Evolutionary conservation across 2,113 vertebrate genomes (phyloP).

Genomic region (Callithrix jacchus): DNA sequence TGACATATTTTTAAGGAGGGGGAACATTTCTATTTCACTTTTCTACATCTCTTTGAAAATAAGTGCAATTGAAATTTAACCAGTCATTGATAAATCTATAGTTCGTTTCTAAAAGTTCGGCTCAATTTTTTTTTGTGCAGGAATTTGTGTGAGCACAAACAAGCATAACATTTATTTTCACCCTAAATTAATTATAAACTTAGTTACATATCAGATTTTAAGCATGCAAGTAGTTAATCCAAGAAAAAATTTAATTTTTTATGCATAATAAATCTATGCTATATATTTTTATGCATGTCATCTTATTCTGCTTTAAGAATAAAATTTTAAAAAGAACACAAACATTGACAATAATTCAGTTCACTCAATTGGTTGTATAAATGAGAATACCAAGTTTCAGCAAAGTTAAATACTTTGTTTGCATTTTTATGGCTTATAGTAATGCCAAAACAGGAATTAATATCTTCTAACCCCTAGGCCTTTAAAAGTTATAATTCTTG

Average conservation of each 20-base stretch:
- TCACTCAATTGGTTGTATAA: background rate
- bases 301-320: constrained; percentile 31
- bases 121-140: background rate
- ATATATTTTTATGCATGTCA: background rate
- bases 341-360: background rate
- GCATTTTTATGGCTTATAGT: background rate
- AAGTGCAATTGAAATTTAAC: constrained; percentile 12
- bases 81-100: background rate
- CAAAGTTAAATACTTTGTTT: constrained; percentile 2
- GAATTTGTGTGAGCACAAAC: constrained; percentile 14
- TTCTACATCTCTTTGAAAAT: constrained; percentile 25
- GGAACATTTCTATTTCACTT: constrained; percentile 6
- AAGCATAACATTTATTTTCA: constrained; percentile 25
- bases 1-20: constrained; percentile 32
- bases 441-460: background rate
- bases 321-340: constrained; percentile 3
- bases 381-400: background rate
- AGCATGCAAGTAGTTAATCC: background rate
- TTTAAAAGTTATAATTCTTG: background rate
- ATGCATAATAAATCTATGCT: background rate
- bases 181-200: background rate
- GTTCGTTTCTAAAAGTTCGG: constrained; percentile 19
- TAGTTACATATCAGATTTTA: constrained; percentile 18
- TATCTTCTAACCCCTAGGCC: background rate
- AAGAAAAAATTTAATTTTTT: background rate